phyloP scores from a whole-genome alignment of 2,113 vertebrate species.

The Myotis yumanensis region DNA sequence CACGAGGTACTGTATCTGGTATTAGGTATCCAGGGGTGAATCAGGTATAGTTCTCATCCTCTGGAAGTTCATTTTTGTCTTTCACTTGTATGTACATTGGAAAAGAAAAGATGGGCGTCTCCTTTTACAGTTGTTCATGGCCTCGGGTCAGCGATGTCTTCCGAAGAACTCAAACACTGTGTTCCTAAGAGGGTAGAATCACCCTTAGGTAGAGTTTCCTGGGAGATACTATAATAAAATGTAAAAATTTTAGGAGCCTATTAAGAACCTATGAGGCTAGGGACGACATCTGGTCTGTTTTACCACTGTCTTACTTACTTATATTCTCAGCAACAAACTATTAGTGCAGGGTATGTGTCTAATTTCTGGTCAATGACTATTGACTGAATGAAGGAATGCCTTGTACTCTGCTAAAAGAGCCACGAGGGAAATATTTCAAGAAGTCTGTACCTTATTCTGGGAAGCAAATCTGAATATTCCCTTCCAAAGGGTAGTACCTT shows the following conservation, averaged over 20 bases:
- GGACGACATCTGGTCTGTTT: not conserved
- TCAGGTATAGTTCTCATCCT: not conserved
- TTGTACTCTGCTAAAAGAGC: not conserved
- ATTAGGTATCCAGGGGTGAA: not conserved
- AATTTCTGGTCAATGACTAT: slow-evolving; percentile 41
- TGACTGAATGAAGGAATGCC: slow-evolving; percentile 9
- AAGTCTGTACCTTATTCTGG: not conserved
- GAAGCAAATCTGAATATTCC: slow-evolving; percentile 11
- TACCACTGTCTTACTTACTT: not conserved
- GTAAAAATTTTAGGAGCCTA: not conserved
- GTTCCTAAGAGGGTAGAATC: not conserved
- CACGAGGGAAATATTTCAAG: not conserved
- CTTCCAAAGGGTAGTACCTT: not conserved
- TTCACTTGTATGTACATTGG: not conserved
- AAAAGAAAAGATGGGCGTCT: not conserved
- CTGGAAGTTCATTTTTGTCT: not conserved
- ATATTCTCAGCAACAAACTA: not conserved
- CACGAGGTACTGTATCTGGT: not conserved
- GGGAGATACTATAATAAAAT: not conserved
- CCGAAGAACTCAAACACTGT: slow-evolving; percentile 14
- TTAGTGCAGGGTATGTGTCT: not conserved
- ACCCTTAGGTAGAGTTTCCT: not conserved
- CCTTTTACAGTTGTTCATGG: not conserved
- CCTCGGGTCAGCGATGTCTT: not conserved
- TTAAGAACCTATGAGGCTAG: not conserved